These are phyloP conservation scores for Lapara coniferarum DNA, from an alignment of 2,888 invertebrate species.

Conservation along the genomic window DNA sequence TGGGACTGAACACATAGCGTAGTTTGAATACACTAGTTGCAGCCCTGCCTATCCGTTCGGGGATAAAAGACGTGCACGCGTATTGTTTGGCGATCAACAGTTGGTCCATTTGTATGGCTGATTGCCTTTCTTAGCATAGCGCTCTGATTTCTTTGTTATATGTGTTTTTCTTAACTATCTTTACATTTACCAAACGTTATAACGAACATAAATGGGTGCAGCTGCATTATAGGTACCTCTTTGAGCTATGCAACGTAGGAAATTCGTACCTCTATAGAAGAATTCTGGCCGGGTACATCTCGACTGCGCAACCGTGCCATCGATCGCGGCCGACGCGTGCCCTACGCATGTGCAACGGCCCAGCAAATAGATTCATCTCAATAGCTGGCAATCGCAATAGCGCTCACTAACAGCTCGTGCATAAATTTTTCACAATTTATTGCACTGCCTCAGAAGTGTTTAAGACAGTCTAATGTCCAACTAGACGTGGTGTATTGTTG, in stretches of 20 bases:
- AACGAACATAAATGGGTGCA: neutral
- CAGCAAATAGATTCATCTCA: constrained; percentile 19
- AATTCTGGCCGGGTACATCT: neutral
- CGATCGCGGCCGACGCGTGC: neutral
- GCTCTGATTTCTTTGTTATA: too few relatives aligned
- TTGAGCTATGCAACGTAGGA: neutral
- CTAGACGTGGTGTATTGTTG: neutral
- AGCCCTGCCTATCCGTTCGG: too few relatives aligned
- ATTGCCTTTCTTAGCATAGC: too few relatives aligned
- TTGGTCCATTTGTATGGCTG: too few relatives aligned
- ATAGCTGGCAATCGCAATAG: constrained; percentile 16
- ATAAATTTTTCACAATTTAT: constrained; percentile 9
- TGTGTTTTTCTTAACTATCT: too few relatives aligned
- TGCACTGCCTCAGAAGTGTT: neutral
- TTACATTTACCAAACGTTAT: too few relatives aligned
- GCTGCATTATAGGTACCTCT: neutral
- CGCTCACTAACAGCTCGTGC: constrained; percentile 4
- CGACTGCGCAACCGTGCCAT: constrained; percentile 22
- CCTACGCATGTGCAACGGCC: constrained; percentile 8
- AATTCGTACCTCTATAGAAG: constrained; percentile 2
- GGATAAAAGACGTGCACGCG: too few relatives aligned
- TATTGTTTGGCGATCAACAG: too few relatives aligned
- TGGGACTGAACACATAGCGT: too few relatives aligned
- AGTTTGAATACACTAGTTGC: too few relatives aligned
- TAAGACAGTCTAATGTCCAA: too few relatives aligned